These are phyloP conservation scores for Biston stratarius DNA, from an alignment of 2,888 invertebrate species.

Conservation along the genomic window DNA sequence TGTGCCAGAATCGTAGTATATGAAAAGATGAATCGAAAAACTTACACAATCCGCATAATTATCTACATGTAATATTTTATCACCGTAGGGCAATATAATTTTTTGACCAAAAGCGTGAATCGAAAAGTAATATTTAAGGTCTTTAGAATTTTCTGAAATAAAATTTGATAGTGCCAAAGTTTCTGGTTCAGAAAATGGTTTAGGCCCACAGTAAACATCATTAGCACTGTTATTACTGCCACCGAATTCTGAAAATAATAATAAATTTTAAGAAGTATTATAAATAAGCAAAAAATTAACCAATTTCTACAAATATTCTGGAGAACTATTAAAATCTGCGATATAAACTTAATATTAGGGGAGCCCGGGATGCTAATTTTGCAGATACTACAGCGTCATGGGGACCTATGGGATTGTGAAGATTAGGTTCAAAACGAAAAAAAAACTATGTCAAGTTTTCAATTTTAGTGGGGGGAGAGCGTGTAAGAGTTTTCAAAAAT, in stretches of 20 bases:
- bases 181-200: slow-evolving; percentile 73
- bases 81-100: slow-evolving; percentile 86
- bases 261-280: background rate
- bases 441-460: no score
- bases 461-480: no score
- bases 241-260: slow-evolving; percentile 54
- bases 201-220: slow-evolving; percentile 63
- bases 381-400: no score
- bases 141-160: slow-evolving; percentile 48
- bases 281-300: no score
- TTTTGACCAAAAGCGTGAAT: slow-evolving; percentile 89
- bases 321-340: no score
- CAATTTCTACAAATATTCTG: no score
- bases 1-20: no score
- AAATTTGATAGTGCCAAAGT: slow-evolving; percentile 58
- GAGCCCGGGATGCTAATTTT: no score
- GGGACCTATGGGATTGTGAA: no score
- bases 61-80: slow-evolving; percentile 70
- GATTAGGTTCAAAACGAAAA: no score
- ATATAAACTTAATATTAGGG: no score
- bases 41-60: slow-evolving; percentile 78
- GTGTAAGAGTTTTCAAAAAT: no score
- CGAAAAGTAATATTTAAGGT: slow-evolving; percentile 86
- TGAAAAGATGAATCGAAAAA: background rate
- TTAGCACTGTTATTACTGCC: slow-evolving; percentile 52